Evolutionary conservation across 2,797 vertebrate species (phyloP), one percentile per base, ranked within the genome.

Genomic region (Graptemys geographica): DNA sequence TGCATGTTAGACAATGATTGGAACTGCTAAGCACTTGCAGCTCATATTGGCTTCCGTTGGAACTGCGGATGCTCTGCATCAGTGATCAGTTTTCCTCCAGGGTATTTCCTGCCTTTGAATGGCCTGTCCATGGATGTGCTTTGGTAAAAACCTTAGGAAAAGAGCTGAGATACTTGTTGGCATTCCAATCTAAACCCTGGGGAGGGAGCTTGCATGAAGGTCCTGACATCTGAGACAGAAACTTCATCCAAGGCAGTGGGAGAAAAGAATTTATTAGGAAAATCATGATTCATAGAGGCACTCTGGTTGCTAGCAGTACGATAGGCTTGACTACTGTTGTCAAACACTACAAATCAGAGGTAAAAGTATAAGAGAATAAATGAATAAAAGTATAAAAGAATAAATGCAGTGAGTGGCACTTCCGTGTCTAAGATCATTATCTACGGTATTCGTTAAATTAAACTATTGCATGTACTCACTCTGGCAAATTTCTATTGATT

Each of bases 41-140:
- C 53, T 93, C 53, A 28, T 15, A 25, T 16, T 3, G 1, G 19
- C n/a, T 5, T 5, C 52, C 3, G 3, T 3, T 23, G 16, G 15
- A 83, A 76, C 41, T 79, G 37, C 10, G 78, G 79, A 5, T 31
- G 33, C 33, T 41, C 21, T 11, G 69, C 19, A 11, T 41, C 55
- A 1, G 0, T 3, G 11, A 49, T 37, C 0, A 0, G 41, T 52
- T 16, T 33, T 49, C 44, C 9, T 62, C n/a, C 2, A 7, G 5
- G 9, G 53, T 28, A 23, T 90, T 41, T 5, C 5, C 59, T 16
- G 31, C 33, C 31, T 62, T 62, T 62, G 28, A 62, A 33, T 33
- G 15, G 31, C 31, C 59, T 62, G 59, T 27, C 69, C 9, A 11
- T 44, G 21, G 37, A 41, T 44, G 9, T 25, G 37, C 37, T 44